Percentiles rank a stretch among this genome's conserved stretches.
phyloP scores from a whole-genome alignment of 1,140 invertebrate species.

The Helicoverpa armigera region DNA sequence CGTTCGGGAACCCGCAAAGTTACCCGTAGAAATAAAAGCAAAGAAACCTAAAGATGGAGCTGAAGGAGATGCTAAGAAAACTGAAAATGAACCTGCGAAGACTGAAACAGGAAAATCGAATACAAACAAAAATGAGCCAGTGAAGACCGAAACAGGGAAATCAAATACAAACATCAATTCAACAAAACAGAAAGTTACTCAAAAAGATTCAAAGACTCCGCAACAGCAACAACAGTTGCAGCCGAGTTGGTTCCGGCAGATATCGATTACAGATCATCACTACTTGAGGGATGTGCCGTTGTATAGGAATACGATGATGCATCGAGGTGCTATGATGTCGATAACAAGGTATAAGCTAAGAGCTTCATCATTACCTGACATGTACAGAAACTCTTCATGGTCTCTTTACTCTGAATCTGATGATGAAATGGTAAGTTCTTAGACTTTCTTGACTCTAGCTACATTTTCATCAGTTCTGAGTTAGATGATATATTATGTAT shows the following conservation, averaged over 20 bases:
- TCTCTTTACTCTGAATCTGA: slow-evolving; percentile 91
- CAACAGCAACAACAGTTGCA: slow-evolving; percentile 50
- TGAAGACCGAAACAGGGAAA: slow-evolving; percentile 32
- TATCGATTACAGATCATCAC: slow-evolving; percentile 82
- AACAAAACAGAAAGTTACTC: slow-evolving; percentile 9
- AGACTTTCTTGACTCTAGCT: not conserved
- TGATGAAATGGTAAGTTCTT: slow-evolving; percentile 77
- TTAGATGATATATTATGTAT: too few relatives aligned
- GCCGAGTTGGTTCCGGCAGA: slow-evolving; percentile 69
- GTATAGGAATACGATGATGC: slow-evolving; percentile 90
- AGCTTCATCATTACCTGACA: slow-evolving; percentile 95
- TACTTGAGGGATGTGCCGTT: slow-evolving; percentile 91
- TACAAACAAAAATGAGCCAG: not conserved
- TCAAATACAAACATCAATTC: slow-evolving; percentile 43
- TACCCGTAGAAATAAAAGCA: slow-evolving; percentile 69
- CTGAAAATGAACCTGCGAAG: slow-evolving; percentile 37
- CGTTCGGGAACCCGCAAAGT: slow-evolving; percentile 59
- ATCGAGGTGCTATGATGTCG: slow-evolving; percentile 79
- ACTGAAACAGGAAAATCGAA: slow-evolving; percentile 20
- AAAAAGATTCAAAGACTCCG: slow-evolving; percentile 19
- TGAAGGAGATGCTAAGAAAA: slow-evolving; percentile 44
- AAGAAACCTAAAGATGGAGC: slow-evolving; percentile 64
- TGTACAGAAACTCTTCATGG: slow-evolving; percentile 94
- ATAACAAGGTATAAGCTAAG: slow-evolving; percentile 90
- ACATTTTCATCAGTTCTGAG: not conserved